A percentile compares a stretch with the other conserved stretches of the same genome.
Conservation (phyloP, 2,797 vertebrate genomes). For the Dallia pectoralis region DNA sequence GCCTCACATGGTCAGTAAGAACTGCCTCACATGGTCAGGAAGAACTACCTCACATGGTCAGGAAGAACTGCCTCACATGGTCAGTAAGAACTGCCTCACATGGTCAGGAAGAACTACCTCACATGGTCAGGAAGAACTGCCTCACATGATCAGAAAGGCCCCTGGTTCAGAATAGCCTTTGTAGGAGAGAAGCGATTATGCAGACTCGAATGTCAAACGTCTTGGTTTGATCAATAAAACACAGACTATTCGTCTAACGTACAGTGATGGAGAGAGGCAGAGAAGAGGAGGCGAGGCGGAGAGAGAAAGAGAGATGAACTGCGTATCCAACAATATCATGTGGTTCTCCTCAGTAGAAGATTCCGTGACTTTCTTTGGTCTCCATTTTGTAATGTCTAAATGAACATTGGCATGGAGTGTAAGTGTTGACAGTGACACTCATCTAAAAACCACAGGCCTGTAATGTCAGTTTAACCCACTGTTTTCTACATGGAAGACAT, state of each 20-base stretch:
- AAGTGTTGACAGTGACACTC: background rate
- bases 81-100: too few species aligned
- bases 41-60: too few species aligned
- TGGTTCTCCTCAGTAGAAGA: slow-evolving; percentile 37
- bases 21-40: background rate
- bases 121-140: background rate
- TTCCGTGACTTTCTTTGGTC: slow-evolving; percentile 39
- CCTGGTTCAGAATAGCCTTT: too few species aligned
- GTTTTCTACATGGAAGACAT: slow-evolving; percentile 38
- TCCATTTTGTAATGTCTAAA: slow-evolving; percentile 39
- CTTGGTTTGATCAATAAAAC: background rate
- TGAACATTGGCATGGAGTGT: slow-evolving; percentile 25
- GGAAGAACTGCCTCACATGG: background rate
- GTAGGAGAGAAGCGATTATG: background rate
- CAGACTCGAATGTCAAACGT: background rate
- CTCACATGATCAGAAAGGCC: too few species aligned
- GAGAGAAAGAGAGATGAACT: background rate
- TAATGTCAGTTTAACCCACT: slow-evolving; percentile 50
- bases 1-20: background rate
- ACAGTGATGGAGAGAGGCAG: background rate
- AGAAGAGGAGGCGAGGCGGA: background rate
- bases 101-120: too few species aligned
- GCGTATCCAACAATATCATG: background rate
- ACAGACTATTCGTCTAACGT: background rate
- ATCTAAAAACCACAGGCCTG: slow-evolving; percentile 44